Evolutionary conservation across 2,888 invertebrate species (phyloP).

Genomic region (Creontiades dilutus): DNA sequence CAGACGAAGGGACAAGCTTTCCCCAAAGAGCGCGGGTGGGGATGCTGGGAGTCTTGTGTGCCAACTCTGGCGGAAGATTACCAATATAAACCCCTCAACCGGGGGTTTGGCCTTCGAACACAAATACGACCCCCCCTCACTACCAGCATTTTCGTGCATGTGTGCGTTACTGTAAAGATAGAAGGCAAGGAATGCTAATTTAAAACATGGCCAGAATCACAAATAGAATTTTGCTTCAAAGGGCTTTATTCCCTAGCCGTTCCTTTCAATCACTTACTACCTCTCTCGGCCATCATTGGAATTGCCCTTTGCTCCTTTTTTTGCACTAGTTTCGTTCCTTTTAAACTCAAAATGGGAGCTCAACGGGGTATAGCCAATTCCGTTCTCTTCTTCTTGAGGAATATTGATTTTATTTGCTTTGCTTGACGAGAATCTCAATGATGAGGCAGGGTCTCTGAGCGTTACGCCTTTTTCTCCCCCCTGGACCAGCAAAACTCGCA

Average conservation of each 20-base stretch:
- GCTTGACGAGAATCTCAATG: conserved; percentile 32
- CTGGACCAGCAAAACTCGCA: background rate
- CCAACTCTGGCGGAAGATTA: conserved; percentile 73
- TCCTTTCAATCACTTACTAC: conserved; percentile 67
- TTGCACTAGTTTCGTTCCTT: conserved; percentile 50
- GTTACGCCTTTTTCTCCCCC: background rate
- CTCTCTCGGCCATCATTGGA: conserved; percentile 68
- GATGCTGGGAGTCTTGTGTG: conserved; percentile 33
- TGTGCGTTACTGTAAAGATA: conserved; percentile 26
- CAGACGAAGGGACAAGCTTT: conserved; percentile 55
- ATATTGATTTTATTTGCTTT: conserved; percentile 58
- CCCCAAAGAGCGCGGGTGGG: background rate
- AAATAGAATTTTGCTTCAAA: conserved; percentile 72
- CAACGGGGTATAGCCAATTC: conserved; percentile 41
- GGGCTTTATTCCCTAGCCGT: conserved; percentile 57
- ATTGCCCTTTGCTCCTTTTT: conserved; percentile 68
- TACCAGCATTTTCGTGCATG: conserved; percentile 24
- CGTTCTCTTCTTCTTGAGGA: conserved; percentile 29
- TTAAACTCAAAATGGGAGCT: conserved; percentile 60
- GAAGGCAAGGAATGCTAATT: conserved; percentile 73
- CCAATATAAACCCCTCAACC: conserved; percentile 69
- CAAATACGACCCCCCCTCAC: conserved; percentile 36
- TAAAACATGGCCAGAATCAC: conserved; percentile 74
- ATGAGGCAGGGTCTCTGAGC: conserved; percentile 19
- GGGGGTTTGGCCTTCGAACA: conserved; percentile 39